A percentile compares a stretch with the other conserved stretches of the same genome.
These are phyloP conservation scores for Rousettus leschenaultii DNA, from an alignment of 2,113 vertebrate genomes.

Conservation along the genomic window DNA sequence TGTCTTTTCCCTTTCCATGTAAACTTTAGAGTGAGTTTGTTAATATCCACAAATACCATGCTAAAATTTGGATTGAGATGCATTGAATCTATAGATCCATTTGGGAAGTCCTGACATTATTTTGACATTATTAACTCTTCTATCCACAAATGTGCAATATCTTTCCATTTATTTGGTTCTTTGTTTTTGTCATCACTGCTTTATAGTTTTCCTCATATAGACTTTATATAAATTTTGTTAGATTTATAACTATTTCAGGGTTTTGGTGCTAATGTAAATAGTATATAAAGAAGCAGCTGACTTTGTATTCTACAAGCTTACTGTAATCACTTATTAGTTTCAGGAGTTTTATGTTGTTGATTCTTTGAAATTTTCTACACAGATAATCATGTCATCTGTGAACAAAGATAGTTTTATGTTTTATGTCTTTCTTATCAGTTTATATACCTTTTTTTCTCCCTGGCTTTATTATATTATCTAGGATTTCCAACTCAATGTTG, in stretches of 20 bases:
- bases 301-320: neutral
- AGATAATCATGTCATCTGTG: neutral
- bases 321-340: neutral
- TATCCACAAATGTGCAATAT: neutral
- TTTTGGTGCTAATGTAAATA: neutral
- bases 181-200: neutral
- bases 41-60: neutral
- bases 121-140: neutral
- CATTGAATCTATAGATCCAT: neutral
- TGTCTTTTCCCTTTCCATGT: neutral
- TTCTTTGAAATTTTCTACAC: neutral
- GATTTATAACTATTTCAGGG: neutral
- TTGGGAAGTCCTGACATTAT: neutral
- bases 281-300: neutral
- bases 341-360: neutral
- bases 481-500: neutral
- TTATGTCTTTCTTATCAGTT: neutral
- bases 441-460: neutral
- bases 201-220: neutral
- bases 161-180: neutral
- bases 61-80: neutral
- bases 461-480: neutral
- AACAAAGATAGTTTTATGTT: neutral
- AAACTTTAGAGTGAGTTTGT: neutral
- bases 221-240: neutral